These are phyloP conservation scores for Orthonychiurus folsomi DNA, from an alignment of 2,888 invertebrate genomes.

Conservation along the genomic window DNA sequence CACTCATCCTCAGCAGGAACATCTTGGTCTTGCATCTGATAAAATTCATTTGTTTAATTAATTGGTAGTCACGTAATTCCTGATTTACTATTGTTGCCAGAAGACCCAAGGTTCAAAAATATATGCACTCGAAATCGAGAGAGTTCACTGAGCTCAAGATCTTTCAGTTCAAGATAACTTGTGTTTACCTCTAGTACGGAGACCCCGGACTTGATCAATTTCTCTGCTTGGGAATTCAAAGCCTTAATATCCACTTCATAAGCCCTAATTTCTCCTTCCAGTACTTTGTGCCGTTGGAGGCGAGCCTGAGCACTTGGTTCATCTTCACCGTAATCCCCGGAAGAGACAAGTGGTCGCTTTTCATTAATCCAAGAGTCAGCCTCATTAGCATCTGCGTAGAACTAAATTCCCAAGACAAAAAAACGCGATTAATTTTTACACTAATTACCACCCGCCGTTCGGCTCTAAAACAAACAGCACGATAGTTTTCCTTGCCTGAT, in stretches of 20 bases:
- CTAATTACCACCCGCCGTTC: neutral
- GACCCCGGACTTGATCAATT: conserved; percentile 66
- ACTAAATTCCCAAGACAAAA: conserved; percentile 48
- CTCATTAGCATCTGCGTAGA: conserved; percentile 95
- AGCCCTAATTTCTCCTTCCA: conserved; percentile 80
- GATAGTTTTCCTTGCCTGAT: conserved; percentile 61
- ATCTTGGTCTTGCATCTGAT: conserved; percentile 45
- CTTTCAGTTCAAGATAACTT: neutral
- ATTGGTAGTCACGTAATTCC: too few relatives aligned
- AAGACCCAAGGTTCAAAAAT: too few relatives aligned
- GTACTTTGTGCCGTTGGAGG: conserved; percentile 72
- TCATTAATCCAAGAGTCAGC: conserved; percentile 96
- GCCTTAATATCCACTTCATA: conserved; percentile 77
- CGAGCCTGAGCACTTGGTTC: conserved; percentile 84
- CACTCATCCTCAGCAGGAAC: conserved; percentile 54
- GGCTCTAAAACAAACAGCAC: neutral
- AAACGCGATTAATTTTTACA: neutral
- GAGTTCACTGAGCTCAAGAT: too few relatives aligned
- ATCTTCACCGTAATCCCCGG: conserved; percentile 83
- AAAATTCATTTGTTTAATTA: neutral
- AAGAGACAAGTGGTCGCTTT: conserved; percentile 80
- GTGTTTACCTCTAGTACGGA: conserved; percentile 52
- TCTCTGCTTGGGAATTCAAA: conserved; percentile 67
- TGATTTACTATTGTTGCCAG: too few relatives aligned
- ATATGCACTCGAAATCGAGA: too few relatives aligned